Evolutionary conservation across 37 sponge, comb jelly and placozoan species (phyloP), one percentile per base, ranked within the genome.

Genomic region (Hormiphora californensis): DNA sequence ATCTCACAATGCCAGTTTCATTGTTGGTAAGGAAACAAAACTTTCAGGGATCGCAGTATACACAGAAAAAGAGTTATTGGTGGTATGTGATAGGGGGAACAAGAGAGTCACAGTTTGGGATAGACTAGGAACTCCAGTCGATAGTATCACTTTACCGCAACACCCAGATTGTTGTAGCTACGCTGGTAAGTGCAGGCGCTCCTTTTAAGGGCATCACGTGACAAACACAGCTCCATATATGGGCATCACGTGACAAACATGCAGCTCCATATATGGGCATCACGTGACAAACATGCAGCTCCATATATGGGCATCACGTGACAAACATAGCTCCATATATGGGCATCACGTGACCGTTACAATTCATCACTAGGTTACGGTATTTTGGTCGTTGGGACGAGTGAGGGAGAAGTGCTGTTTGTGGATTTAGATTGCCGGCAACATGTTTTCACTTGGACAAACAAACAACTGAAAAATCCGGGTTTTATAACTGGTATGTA

Each of bases 371-470:
- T n/a, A n/a, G n/a, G 81, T 15, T 73, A 73, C 81, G 81, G 81
- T 41, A 73, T 73, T 28, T 46, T 73, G 44, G 81, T 73, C 27
- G 81, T 73, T 4, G 81, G 81, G 15, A 73, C 81, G 15, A 73
- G 81, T 21, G 46, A 73, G 81, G 81, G 81, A 38, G 81, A 73
- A 36, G 81, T 73, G 3, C 81, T 73, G 23, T 73, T 73, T 41
- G 38, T 73, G 25, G 81, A 73, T 28, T 46, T 73, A 5, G 81
- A 73, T 28, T 73, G 36, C 23, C 40, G 43, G 25, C 41, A 73
- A 41, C 81, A 73, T 46, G 81, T 73, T 23, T 73, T 73, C 23
- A 73, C 81, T 39, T 73, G 81, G 81, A 73, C 81, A n/a, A 73
- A 33, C 23, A 73, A 73, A 36, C 81, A 73, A 30, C 81, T 73